Conservation (phyloP, 2,888 invertebrate genomes). For the Fragum sueziense region DNA sequence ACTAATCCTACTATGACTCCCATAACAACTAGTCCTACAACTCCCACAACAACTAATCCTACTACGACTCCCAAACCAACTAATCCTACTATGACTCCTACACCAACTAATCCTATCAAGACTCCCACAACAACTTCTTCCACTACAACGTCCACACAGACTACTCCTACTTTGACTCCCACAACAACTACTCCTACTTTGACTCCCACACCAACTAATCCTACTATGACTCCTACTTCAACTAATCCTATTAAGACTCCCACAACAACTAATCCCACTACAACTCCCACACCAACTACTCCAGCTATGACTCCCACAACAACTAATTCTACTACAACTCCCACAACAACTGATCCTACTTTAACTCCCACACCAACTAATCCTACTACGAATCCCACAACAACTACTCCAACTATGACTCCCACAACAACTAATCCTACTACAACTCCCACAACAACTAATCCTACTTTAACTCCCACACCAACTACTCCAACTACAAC, state of each 20-base stretch:
- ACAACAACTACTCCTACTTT: slow-evolving; percentile 20
- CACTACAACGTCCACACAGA: slow-evolving; percentile 15
- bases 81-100: neutral
- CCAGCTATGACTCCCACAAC: slow-evolving; percentile 27
- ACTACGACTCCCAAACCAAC: neutral
- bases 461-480: slow-evolving; percentile 8
- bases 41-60: neutral
- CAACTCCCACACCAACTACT: neutral
- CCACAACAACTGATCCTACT: neutral
- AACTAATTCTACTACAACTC: slow-evolving; percentile 27
- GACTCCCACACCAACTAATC: neutral
- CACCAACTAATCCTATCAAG: slow-evolving; percentile 21
- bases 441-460: slow-evolving; percentile 17
- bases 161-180: slow-evolving; percentile 4
- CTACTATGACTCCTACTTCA: neutral
- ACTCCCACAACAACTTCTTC: slow-evolving; percentile 17
- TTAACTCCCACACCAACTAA: neutral
- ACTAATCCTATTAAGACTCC: neutral
- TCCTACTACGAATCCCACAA: neutral
- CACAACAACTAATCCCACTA: neutral
- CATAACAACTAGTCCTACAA: neutral
- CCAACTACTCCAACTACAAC: neutral
- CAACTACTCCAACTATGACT: slow-evolving; percentile 4
- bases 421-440: slow-evolving; percentile 29
- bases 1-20: neutral